phyloP scores from a whole-genome alignment of 1,140 invertebrate genomes.

The Penaeus vannamei region DNA sequence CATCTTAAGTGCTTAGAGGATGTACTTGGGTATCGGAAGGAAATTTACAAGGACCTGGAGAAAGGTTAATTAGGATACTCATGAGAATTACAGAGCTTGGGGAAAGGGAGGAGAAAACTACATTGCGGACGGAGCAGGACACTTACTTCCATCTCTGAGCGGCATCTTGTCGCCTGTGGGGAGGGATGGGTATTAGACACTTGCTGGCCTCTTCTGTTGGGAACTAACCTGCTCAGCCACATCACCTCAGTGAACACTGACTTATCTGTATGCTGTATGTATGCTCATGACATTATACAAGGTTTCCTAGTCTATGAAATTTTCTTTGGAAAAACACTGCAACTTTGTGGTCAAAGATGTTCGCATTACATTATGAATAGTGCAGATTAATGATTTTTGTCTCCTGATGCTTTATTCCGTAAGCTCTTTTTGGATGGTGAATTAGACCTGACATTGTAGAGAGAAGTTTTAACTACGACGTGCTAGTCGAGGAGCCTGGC shows the following conservation, averaged over 20 bases:
- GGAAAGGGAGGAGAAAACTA: neutral
- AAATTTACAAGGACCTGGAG: neutral
- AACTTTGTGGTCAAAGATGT: no score
- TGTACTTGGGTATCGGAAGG: no score
- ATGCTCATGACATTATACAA: no score
- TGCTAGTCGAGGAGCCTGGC: slow-evolving; percentile 40
- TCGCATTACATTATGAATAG: neutral
- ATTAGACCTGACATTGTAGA: slow-evolving; percentile 45
- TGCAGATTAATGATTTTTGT: slow-evolving; percentile 37
- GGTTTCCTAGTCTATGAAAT: no score
- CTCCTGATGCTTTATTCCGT: slow-evolving; percentile 44
- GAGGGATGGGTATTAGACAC: slow-evolving; percentile 57
- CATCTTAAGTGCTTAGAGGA: no score
- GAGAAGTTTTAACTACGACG: slow-evolving; percentile 31
- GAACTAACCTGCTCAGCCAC: slow-evolving; percentile 47
- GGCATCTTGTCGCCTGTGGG: slow-evolving; percentile 64
- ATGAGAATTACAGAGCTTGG: neutral
- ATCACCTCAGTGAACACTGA: slow-evolving; percentile 34
- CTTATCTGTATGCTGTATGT: neutral
- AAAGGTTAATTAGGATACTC: neutral
- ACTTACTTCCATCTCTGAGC: slow-evolving; percentile 62
- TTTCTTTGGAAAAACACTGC: no score
- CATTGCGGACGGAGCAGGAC: slow-evolving; percentile 1
- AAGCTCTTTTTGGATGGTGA: slow-evolving; percentile 31
- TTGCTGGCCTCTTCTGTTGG: slow-evolving; percentile 33